These are phyloP conservation scores for Sciurus niger DNA, from an alignment of 2,113 vertebrate genomes.

Conservation along the genomic window DNA sequence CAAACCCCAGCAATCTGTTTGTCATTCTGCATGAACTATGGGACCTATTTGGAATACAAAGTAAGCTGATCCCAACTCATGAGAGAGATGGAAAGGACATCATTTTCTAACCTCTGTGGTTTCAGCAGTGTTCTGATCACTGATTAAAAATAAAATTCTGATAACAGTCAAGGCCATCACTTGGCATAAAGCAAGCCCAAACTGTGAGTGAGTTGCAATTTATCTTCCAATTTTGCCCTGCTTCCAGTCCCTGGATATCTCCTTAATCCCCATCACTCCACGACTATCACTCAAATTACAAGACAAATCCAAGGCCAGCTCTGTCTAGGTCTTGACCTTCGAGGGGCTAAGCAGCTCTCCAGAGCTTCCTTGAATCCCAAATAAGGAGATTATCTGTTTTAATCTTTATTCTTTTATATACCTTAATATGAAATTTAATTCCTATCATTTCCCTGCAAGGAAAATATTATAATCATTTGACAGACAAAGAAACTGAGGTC, in stretches of 20 bases:
- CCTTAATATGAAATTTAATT: conserved; percentile 8
- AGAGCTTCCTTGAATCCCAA: neutral
- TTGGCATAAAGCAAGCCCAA: neutral
- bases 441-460: neutral
- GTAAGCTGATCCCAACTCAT: neutral
- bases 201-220: neutral
- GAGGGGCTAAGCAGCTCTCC: neutral
- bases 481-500: neutral
- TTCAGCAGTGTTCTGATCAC: neutral
- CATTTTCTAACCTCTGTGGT: neutral
- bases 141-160: conserved; percentile 24
- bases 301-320: conserved; percentile 44
- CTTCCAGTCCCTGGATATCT: neutral
- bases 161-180: neutral
- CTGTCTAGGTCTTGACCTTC: neutral
- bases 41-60: neutral
- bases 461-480: conserved; percentile 8
- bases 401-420: conserved; percentile 21
- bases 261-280: neutral
- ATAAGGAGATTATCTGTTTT: conserved; percentile 4
- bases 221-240: neutral
- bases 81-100: neutral
- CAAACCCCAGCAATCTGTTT: neutral
- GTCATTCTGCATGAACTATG: neutral
- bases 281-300: neutral